Base-by-base conservation (phyloP, 2,888 invertebrate genomes). In the Nomada ruficornis region DNA sequence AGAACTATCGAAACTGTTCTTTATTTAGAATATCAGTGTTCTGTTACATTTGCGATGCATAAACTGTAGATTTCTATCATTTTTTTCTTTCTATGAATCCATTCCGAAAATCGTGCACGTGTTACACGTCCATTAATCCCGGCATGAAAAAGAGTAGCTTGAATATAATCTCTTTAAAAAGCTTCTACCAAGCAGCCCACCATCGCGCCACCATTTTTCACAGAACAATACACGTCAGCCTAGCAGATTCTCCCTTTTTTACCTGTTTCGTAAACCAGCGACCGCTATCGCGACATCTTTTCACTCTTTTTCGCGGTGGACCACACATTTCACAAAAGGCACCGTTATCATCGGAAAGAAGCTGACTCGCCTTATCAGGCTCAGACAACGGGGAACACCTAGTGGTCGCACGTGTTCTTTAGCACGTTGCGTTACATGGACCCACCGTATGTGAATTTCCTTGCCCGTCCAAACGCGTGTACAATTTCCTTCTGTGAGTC, bases 181-280 rank as follows among this genome's bases (percentile, higher is more conserved):
- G 26, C 26, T 74, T 68, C 55, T 55, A 50, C 10, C 57, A 15
- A 20, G 20, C 47, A 18, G 13, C 42, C 42, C 55, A 13, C 36
- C 68, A 50, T 68, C 75, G 59, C 20, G 60, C 55, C 29, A 13
- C 20, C 60, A 55, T 77, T 78, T 62, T 62, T 67, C 71, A 29
- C 65, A 26, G 80, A 63, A 78, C 80, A 78, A 80, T 80, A 55
- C 47, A 36, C 55, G 67, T 62, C 80, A 52, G 71, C 54, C 67
- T 68, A 65, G 13, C 78, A 57, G 77, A 67, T 44, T 57, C 67
- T 62, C 44, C 63, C 44, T 65, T 65, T 77, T 57, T 57, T 47
- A 63, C 67, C 71, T 80, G 71, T 26, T 63, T 55, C 62, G 63
- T 36, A 23, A 67, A 57, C 42, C 68, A 23, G 18, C 29, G 47